phyloP scores from a whole-genome alignment of 2,888 invertebrate genomes.

The Nomada fabriciana region DNA sequence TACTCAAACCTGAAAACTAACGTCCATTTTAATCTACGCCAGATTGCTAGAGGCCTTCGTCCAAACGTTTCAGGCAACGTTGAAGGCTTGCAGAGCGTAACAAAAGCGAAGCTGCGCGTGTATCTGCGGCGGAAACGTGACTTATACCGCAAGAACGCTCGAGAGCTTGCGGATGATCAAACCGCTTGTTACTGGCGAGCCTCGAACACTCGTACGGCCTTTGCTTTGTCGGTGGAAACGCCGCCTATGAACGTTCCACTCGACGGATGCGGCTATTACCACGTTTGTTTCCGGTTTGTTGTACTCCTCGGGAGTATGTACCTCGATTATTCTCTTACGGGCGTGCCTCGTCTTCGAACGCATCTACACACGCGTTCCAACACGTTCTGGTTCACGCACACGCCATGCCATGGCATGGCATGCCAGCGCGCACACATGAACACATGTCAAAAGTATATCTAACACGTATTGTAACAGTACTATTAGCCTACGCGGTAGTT shows the following conservation, averaged over 20 bases:
- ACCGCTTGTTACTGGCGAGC: conserved; percentile 20
- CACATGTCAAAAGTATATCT: conserved; percentile 38
- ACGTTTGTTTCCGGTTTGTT: conserved; percentile 8
- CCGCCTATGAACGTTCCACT: neutral
- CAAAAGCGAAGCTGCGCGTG: too few relatives aligned
- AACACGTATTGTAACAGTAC: conserved; percentile 60
- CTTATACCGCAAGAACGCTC: neutral
- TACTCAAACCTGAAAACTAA: neutral
- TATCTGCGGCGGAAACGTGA: neutral
- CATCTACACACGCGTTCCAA: neutral
- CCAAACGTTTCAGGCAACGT: neutral
- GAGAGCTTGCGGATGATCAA: conserved; percentile 21
- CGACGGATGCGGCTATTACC: neutral
- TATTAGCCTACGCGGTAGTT: conserved; percentile 74
- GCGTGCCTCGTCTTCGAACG: neutral
- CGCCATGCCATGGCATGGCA: conserved; percentile 20
- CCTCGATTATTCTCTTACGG: conserved; percentile 9
- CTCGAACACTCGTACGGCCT: conserved; percentile 2
- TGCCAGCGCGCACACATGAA: conserved; percentile 27
- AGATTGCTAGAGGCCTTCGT: neutral
- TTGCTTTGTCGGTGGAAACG: neutral
- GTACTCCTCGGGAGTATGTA: neutral
- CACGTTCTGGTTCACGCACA: neutral
- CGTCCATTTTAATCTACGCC: neutral
- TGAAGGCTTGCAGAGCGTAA: neutral